Base-by-base conservation (phyloP, 2,888 invertebrate species). In the Tetanocera ferruginea region DNA sequence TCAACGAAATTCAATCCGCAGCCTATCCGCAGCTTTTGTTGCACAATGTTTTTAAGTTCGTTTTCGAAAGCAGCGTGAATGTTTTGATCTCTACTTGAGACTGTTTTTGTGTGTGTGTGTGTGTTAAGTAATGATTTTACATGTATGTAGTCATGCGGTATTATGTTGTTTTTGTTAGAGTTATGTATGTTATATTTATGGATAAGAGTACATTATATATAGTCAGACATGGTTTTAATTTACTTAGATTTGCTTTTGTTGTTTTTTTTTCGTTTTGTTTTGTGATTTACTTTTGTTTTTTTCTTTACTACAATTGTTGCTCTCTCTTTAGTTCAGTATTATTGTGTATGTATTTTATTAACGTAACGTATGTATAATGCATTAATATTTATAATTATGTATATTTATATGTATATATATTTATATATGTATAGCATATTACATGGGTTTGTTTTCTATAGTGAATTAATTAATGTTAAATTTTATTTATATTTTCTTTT, bases 41-140 rank as follows among this genome's bases (percentile, higher is more conserved):
- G 43, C 43, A 43, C 43, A 43, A 14, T 43, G 43, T 43, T 11
- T 43, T 4, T 1, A 11, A 43, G 43, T 43, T 43, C 2, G 43
- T 11, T 14, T 43, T 43, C 43, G 43, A 43, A 43, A 43, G 43
- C 43, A 43, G 43, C 11, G 11, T 43, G 6, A 43, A 2, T 43
- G 6, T 43, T 11, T 11, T 14, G 1, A 37, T 11, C 43, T 43
- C 43, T 80, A 80, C 82, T 80, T 81, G 80, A 62, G 81, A 79
- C 31, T 75, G 71, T 37, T 71, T 57, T 23, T 37, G 49, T 70
- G 17, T 72, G 31, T 25, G 14, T 37, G n/a, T 66, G n/a, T 17
- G n/a, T n/a, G 37, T 17, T 23, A 19, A 5, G 28, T 79, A 75
- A 80, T 80, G 80, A 80, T 81, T 83, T 83, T 83, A 80, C 81